Conservation (phyloP, 2,888 invertebrate species). For the Drosophila siamana region DNA sequence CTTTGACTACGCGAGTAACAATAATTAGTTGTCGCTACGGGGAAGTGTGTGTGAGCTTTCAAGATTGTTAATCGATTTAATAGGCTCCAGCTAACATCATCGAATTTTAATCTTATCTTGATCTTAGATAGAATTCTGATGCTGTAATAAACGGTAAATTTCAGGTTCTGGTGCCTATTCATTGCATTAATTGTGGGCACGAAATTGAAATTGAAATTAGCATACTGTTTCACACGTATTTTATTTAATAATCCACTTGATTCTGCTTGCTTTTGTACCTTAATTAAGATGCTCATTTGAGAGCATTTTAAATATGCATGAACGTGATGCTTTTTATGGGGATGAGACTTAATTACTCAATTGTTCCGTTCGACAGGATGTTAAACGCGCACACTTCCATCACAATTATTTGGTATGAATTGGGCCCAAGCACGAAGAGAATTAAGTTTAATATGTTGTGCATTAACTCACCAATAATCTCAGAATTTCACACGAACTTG, state of each 20-base stretch:
- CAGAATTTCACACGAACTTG: conserved; percentile 1
- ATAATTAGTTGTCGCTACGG: conserved; percentile 41
- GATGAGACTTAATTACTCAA: conserved; percentile 32
- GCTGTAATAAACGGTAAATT: not conserved
- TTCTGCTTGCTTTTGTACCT: conserved; percentile 22
- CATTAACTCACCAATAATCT: conserved; percentile 15
- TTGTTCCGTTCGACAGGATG: conserved; percentile 35
- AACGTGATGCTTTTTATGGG: conserved; percentile 21
- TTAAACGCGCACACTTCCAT: not conserved
- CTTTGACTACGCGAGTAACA: conserved; percentile 3
- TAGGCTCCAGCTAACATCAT: not conserved
- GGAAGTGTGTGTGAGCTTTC: conserved; percentile 19
- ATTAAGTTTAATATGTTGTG: conserved; percentile 5
- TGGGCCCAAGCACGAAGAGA: conserved; percentile 14
- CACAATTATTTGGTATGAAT: conserved; percentile 21
- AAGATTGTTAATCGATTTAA: conserved; percentile 6
- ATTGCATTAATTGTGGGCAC: conserved; percentile 8
- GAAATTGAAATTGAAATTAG: conserved; percentile 11
- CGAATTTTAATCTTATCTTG: not conserved
- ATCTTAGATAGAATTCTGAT: not conserved
- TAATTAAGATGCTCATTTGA: conserved; percentile 60
- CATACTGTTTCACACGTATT: conserved; percentile 50
- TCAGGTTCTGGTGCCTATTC: not conserved
- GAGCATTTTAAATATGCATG: conserved; percentile 34
- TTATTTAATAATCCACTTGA: conserved; percentile 38